A percentile compares a stretch with the other conserved stretches of the same genome.
Conservation (phyloP, 2,797 vertebrate genomes). For the Ceryle rudis region DNA sequence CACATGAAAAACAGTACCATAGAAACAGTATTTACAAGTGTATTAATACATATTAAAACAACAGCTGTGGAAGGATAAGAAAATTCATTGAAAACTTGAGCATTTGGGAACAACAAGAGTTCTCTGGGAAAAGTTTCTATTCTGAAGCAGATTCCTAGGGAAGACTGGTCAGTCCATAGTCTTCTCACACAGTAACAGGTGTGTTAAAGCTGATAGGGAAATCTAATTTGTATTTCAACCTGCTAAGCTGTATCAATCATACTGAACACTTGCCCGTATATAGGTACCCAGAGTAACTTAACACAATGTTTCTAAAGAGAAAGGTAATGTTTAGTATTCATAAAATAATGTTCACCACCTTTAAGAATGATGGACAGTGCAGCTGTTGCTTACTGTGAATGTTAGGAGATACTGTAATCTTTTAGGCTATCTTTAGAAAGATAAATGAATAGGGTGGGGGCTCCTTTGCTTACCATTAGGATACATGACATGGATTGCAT, state of each 20-base stretch:
- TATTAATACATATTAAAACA: background rate
- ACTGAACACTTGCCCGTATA: background rate
- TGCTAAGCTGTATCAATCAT: background rate
- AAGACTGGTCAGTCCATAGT: background rate
- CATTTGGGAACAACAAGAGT: background rate
- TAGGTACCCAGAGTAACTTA: background rate
- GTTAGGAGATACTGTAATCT: background rate
- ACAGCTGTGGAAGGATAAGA: background rate
- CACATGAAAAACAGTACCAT: background rate
- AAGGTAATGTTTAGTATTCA: background rate
- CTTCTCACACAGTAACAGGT: background rate
- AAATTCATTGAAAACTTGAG: background rate
- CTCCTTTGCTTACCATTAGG: background rate
- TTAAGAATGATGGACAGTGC: background rate
- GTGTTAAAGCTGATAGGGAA: background rate
- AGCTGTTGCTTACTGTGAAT: background rate
- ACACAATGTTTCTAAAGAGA: background rate
- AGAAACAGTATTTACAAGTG: background rate
- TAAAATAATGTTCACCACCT: background rate
- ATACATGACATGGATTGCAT: background rate
- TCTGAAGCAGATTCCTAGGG: background rate
- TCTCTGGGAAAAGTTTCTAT: background rate
- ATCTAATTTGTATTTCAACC: background rate
- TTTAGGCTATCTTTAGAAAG: background rate
- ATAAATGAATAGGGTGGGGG: background rate